Evolutionary conservation across 1,140 invertebrate species (phyloP).

Genomic region (Tenebrio molitor): DNA sequence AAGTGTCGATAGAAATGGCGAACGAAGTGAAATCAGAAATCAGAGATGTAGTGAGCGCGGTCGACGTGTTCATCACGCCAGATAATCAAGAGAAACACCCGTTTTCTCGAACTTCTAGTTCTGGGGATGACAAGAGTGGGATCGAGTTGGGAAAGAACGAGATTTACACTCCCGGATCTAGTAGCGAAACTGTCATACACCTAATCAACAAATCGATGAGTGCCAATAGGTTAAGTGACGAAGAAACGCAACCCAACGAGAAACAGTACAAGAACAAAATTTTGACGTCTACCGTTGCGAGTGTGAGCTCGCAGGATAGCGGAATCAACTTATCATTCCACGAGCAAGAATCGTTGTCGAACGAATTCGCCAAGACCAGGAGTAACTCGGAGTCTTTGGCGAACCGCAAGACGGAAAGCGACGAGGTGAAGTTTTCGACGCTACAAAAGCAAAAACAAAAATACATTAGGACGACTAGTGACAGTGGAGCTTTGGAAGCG

Average conservation of each 20-base stretch:
- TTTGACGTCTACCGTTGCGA: constrained; percentile 60
- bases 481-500: constrained; percentile 42
- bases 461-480: constrained; percentile 50
- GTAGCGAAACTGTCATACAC: constrained; percentile 61
- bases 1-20: constrained; percentile 82
- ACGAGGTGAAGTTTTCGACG: constrained; percentile 58
- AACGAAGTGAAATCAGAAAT: constrained; percentile 84
- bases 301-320: constrained; percentile 80
- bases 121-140: constrained; percentile 52
- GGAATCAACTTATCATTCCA: constrained; percentile 82
- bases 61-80: constrained; percentile 78
- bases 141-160: constrained; percentile 7
- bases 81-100: constrained; percentile 63
- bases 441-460: constrained; percentile 59
- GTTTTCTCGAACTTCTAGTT: constrained; percentile 60
- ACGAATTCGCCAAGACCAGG: constrained; percentile 55
- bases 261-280: constrained; percentile 56
- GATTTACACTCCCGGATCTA: constrained; percentile 58
- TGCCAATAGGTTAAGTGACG: constrained; percentile 55
- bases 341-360: constrained; percentile 70
- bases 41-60: constrained; percentile 77
- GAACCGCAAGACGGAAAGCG: constrained; percentile 53
- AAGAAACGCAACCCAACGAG: constrained; percentile 50
- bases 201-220: constrained; percentile 58
- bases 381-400: constrained; percentile 60